Percentiles rank a stretch among this genome's conserved stretches.
Conservation (phyloP, 2,113 vertebrate genomes). For the Eurystomus gularis region DNA sequence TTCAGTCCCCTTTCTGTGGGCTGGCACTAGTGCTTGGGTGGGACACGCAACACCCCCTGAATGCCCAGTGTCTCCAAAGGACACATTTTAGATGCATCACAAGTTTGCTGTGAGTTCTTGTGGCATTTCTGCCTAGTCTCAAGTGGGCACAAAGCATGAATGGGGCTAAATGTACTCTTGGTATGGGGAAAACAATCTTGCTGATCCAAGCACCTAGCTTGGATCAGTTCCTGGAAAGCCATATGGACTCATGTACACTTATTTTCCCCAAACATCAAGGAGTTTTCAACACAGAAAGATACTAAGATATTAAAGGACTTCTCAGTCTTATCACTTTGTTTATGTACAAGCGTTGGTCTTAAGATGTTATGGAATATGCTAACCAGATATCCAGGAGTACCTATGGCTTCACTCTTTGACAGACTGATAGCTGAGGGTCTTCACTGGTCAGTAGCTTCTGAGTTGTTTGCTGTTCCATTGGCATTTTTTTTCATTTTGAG, state of each 20-base stretch:
- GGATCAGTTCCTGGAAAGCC: background rate
- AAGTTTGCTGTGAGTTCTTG: background rate
- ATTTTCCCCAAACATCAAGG: background rate
- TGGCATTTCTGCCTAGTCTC: background rate
- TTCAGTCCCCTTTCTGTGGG: background rate
- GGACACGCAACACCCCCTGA: background rate
- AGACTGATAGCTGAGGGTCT: background rate
- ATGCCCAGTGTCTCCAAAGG: background rate
- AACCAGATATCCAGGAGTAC: background rate
- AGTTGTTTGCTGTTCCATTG: background rate
- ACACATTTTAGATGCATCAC: background rate
- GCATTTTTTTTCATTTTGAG: background rate
- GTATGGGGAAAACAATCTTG: background rate
- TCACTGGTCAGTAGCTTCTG: background rate
- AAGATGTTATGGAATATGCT: background rate
- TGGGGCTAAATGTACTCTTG: background rate
- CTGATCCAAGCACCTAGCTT: background rate
- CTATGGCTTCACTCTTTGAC: background rate
- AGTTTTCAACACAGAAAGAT: background rate
- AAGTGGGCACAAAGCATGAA: background rate
- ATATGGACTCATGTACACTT: background rate
- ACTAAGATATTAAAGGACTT: background rate
- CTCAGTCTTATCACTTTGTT: background rate
- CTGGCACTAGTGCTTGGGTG: background rate
- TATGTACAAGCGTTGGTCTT: background rate